Conservation (phyloP, 2,113 vertebrate species). For the Myiopsitta monachus region DNA sequence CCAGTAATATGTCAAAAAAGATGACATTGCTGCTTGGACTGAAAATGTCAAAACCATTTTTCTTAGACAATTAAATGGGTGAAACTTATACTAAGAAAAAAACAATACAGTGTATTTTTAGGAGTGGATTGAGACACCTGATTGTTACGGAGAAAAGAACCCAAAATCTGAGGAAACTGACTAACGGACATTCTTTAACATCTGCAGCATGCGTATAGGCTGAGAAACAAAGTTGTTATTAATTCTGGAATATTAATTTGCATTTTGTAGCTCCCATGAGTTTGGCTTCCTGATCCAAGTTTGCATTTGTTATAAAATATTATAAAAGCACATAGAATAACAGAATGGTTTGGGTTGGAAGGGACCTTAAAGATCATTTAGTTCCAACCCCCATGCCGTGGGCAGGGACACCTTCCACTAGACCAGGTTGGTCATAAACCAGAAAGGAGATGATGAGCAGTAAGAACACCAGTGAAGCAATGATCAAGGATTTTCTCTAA, state of each 20-base stretch:
- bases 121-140: background rate
- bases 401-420: background rate
- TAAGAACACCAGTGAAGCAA: background rate
- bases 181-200: background rate
- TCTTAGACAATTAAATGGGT: background rate
- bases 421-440: background rate
- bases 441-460: background rate
- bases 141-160: background rate
- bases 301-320: background rate
- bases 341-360: background rate
- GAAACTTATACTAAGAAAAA: background rate
- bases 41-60: background rate
- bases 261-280: background rate
- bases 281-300: background rate
- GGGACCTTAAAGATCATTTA: background rate
- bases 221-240: background rate
- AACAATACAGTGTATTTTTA: background rate
- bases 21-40: background rate
- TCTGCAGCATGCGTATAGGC: background rate
- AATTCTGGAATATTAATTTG: background rate
- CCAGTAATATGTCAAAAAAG: background rate
- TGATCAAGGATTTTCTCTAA: background rate
- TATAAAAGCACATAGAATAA: background rate
- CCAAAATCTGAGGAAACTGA: background rate
- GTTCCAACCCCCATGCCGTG: background rate